phyloP scores from a whole-genome alignment of 2,888 invertebrate species.

The Caenorhabditis afra region DNA sequence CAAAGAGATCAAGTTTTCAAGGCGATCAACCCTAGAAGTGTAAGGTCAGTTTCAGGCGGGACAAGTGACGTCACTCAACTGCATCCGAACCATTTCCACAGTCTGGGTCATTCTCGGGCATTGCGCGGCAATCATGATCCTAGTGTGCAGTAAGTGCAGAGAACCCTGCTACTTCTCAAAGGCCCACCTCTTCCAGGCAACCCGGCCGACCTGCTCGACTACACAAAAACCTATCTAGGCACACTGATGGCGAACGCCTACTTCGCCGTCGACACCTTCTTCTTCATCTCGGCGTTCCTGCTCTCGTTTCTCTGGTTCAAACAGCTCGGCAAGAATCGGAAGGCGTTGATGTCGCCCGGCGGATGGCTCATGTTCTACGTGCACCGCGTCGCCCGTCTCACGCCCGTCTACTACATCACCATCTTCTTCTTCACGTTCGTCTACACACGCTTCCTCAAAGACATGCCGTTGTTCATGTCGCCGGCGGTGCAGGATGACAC shows the following conservation, averaged over 20 bases:
- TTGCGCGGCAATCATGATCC: conserved; percentile 36
- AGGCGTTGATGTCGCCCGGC: conserved; percentile 36
- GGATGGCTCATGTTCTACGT: conserved; percentile 73
- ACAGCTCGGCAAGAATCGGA: conserved; percentile 39
- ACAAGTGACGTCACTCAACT: conserved; percentile 56
- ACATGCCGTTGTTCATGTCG: conserved; percentile 56
- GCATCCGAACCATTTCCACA: conserved; percentile 59
- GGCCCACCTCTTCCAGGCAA: no score
- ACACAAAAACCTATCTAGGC: conserved; percentile 46
- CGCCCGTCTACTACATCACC: conserved; percentile 69
- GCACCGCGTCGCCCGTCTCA: conserved; percentile 67
- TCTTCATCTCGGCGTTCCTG: conserved; percentile 62
- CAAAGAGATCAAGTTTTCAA: not conserved
- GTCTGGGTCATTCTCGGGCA: conserved; percentile 65
- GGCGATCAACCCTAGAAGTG: not conserved
- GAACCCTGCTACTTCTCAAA: no score
- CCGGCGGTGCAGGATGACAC: conserved; percentile 53
- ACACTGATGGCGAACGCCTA: conserved; percentile 61
- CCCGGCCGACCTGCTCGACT: conserved; percentile 58
- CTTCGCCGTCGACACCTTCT: conserved; percentile 65
- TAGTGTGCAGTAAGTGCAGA: conserved; percentile 58
- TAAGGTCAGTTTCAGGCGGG: conserved; percentile 31
- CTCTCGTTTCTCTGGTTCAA: conserved; percentile 63
- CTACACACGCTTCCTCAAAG: conserved; percentile 34
- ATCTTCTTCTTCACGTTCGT: conserved; percentile 71